Evolutionary conservation across 1,140 invertebrate genomes (phyloP).

Genomic region (Laupala kohalensis): DNA sequence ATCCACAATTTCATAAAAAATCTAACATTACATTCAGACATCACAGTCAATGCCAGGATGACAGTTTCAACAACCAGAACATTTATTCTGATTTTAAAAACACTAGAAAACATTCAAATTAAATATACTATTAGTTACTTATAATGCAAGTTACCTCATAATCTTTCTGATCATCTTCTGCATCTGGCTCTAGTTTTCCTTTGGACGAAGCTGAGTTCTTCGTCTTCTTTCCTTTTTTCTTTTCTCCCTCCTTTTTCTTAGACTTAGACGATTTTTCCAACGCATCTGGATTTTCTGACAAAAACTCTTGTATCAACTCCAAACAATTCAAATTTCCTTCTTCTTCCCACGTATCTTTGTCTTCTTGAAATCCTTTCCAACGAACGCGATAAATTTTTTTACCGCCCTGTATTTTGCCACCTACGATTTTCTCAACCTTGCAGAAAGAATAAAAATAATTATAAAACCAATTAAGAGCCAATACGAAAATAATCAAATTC

Average conservation of each 20-base stretch:
- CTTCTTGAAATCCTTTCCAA: slow-evolving; percentile 65
- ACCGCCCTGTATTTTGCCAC: slow-evolving; percentile 35
- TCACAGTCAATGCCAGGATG: too few relatives aligned
- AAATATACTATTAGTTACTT: too few relatives aligned
- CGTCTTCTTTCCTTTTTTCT: slow-evolving; percentile 20
- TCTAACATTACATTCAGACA: too few relatives aligned
- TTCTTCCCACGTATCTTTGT: slow-evolving; percentile 67
- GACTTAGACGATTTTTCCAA: slow-evolving; percentile 17
- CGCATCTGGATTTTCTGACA: slow-evolving; percentile 24
- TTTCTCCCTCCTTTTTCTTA: slow-evolving; percentile 26
- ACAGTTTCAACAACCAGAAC: too few relatives aligned
- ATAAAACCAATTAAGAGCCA: not conserved
- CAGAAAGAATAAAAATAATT: not conserved
- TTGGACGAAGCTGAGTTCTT: slow-evolving; percentile 20
- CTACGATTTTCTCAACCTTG: slow-evolving; percentile 12
- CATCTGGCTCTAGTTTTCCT: slow-evolving; percentile 26
- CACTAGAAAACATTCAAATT: too few relatives aligned
- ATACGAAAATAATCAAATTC: not conserved
- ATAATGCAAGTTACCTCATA: slow-evolving; percentile 49
- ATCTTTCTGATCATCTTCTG: slow-evolving; percentile 41
- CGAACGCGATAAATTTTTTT: slow-evolving; percentile 58
- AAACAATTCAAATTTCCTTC: slow-evolving; percentile 57
- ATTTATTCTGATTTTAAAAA: too few relatives aligned
- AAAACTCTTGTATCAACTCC: slow-evolving; percentile 49
- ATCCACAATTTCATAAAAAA: too few relatives aligned